A percentile compares a stretch with the other conserved stretches of the same genome.
These are phyloP conservation scores for Polydrusus tereticollis DNA, from an alignment of 2,888 invertebrate genomes.

Conservation along the genomic window DNA sequence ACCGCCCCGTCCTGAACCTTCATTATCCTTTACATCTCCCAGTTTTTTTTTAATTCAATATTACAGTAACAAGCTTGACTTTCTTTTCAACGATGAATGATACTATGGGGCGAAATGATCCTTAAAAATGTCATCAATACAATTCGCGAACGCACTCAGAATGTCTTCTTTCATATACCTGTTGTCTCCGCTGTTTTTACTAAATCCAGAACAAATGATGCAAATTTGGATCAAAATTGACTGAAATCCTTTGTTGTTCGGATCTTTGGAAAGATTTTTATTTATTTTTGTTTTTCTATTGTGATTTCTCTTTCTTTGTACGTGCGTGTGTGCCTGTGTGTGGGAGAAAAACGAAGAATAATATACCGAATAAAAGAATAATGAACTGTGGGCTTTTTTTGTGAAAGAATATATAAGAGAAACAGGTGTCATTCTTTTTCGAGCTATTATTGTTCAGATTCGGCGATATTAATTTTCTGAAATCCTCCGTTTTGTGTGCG, in stretches of 20 bases:
- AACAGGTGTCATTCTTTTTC: slow-evolving; percentile 41
- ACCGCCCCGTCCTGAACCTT: no score
- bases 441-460: slow-evolving; percentile 33
- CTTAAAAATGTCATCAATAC: no score
- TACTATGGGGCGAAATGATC: no score
- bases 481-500: slow-evolving; percentile 12
- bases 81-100: no score
- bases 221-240: slow-evolving; percentile 37
- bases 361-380: slow-evolving; percentile 38
- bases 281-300: slow-evolving; percentile 35
- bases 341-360: slow-evolving; percentile 31
- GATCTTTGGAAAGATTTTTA: slow-evolving; percentile 21
- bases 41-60: no score
- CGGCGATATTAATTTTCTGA: slow-evolving; percentile 29
- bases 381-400: slow-evolving; percentile 35
- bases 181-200: neutral
- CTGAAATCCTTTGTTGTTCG: slow-evolving; percentile 29
- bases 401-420: slow-evolving; percentile 19
- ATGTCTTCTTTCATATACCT: slow-evolving; percentile 6
- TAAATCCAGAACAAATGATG: slow-evolving; percentile 24
- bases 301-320: slow-evolving; percentile 9
- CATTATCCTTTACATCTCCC: no score
- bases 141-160: neutral
- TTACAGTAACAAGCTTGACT: no score
- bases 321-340: slow-evolving; percentile 21